Conservation (phyloP, 2,113 vertebrate species). For the Sinocyclocheilus anophthalmus region DNA sequence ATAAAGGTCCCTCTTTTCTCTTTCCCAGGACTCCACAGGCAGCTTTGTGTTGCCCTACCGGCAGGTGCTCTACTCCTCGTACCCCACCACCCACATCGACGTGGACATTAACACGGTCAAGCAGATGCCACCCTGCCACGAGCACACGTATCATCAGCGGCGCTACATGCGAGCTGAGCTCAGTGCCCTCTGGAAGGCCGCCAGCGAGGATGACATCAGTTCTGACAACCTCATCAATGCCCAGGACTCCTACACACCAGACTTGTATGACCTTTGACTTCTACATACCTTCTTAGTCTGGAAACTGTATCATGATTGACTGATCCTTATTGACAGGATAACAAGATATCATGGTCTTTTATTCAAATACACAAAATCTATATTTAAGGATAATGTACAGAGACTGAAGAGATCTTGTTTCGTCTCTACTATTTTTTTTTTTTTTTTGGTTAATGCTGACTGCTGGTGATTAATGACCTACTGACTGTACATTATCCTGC, state of each 20-base stretch:
- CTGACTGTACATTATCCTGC: neutral
- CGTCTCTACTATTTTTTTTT: neutral
- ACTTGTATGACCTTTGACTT: conserved; percentile 80
- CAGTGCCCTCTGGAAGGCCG: conserved; percentile 87
- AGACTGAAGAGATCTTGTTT: neutral
- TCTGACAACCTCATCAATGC: conserved; percentile 89
- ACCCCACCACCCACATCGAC: conserved; percentile 95
- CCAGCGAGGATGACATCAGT: conserved; percentile 89
- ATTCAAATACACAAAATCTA: neutral
- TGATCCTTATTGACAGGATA: neutral
- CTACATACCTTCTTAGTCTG: neutral
- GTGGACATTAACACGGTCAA: conserved; percentile 96
- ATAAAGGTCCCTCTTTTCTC: neutral
- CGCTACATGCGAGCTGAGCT: conserved; percentile 92
- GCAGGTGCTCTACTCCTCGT: conserved; percentile 95
- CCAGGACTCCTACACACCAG: conserved; percentile 91
- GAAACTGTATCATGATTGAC: neutral
- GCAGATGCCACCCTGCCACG: conserved; percentile 97
- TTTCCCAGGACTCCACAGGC: conserved; percentile 88
- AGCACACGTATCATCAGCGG: conserved; percentile 93
- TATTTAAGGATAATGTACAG: neutral
- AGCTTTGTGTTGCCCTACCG: conserved; percentile 95
- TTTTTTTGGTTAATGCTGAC: neutral
- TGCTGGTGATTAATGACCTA: neutral
- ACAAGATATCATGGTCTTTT: neutral